Percentiles rank a stretch among this genome's conserved stretches.
phyloP scores from a whole-genome alignment of 2,797 vertebrate genomes.

The Limnodromus scolopaceus region DNA sequence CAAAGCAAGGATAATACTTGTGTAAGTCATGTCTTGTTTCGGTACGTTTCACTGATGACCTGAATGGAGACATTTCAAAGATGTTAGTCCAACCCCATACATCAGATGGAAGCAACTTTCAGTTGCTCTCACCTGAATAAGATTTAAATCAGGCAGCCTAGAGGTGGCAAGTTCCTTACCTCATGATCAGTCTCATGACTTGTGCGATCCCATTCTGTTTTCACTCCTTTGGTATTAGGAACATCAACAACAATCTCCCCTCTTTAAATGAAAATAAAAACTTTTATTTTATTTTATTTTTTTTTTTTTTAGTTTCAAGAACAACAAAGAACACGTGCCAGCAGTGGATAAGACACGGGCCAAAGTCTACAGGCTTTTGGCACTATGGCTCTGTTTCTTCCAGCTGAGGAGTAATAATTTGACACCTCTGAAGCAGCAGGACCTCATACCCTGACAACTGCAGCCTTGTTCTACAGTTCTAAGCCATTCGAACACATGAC shows the following conservation, averaged over 20 bases:
- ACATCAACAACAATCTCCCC: neutral
- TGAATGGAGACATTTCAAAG: neutral
- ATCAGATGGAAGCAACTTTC: neutral
- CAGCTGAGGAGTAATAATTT: slow-evolving; percentile 89
- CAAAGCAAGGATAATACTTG: neutral
- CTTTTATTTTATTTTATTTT: neutral
- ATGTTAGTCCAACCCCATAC: neutral
- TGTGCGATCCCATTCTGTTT: neutral
- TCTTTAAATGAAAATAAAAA: slow-evolving; percentile 6
- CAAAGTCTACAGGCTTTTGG: slow-evolving; percentile 85
- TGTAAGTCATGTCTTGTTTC: neutral
- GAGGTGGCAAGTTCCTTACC: neutral
- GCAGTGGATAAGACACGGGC: slow-evolving; percentile 78
- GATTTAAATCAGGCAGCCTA: neutral
- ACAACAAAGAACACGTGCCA: slow-evolving; percentile 55
- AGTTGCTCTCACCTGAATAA: neutral
- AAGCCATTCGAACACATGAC: slow-evolving; percentile 82
- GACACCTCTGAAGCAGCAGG: slow-evolving; percentile 87
- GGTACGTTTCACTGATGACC: neutral
- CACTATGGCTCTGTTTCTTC: slow-evolving; percentile 77
- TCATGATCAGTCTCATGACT: neutral
- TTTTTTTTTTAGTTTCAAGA: neutral
- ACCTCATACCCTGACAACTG: slow-evolving; percentile 81
- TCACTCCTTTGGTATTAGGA: neutral
- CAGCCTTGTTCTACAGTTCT: slow-evolving; percentile 84